Evolutionary conservation across 1,140 invertebrate genomes (phyloP).

Genomic region (Apis mellifera): DNA sequence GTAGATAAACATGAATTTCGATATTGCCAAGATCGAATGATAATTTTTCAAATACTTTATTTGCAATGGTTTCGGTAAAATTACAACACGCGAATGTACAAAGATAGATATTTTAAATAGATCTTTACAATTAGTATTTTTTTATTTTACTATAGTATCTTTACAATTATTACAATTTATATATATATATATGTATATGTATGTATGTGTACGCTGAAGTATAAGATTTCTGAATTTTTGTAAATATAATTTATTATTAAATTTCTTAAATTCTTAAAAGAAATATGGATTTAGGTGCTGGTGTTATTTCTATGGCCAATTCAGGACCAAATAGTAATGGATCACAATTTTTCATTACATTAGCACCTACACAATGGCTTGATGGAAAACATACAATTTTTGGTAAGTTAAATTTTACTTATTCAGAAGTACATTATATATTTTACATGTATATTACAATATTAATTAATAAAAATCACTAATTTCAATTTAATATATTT

Average conservation of each 20-base stretch:
- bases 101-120: no score
- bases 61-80: no score
- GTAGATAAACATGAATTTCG: no score
- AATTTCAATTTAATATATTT: not conserved
- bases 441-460: not conserved
- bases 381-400: constrained; percentile 99
- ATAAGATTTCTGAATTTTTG: not conserved
- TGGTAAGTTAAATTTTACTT: constrained; percentile 80
- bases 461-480: not conserved
- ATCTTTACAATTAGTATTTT: no score
- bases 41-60: no score
- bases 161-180: no score
- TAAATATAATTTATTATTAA: not conserved
- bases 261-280: not conserved
- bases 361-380: constrained; percentile 98
- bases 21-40: no score
- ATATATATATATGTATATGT: no score
- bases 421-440: no score
- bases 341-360: constrained; percentile 98
- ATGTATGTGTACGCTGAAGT: no score
- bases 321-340: constrained; percentile 98
- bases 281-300: constrained; percentile 84
- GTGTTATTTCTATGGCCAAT: constrained; percentile 93
- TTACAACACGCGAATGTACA: no score
- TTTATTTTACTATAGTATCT: no score